Conservation (phyloP, 2,113 vertebrate species). For the Polypterus bichir region DNA sequence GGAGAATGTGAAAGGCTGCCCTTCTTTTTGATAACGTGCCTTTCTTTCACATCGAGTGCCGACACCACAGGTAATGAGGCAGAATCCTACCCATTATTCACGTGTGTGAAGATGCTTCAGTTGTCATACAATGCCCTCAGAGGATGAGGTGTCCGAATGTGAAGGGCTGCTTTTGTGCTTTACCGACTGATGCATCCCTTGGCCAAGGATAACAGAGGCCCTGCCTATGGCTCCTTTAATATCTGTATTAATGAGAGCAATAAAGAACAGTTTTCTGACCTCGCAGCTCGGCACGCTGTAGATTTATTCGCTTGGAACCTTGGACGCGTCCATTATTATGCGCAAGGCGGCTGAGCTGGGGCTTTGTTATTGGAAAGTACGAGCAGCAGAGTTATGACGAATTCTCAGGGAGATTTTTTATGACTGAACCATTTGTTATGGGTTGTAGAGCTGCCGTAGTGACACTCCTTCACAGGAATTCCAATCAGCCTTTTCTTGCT, state of each 20-base stretch:
- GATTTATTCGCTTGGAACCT: slow-evolving; percentile 10
- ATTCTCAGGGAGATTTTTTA: slow-evolving; percentile 53
- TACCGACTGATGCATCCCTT: too few relatives aligned
- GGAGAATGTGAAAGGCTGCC: too few relatives aligned
- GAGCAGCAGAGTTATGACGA: slow-evolving; percentile 42
- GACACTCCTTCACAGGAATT: slow-evolving; percentile 44
- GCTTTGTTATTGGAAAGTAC: slow-evolving; percentile 16
- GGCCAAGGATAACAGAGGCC: too few relatives aligned
- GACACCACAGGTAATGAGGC: too few relatives aligned
- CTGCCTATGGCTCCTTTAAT: not conserved
- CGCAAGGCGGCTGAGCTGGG: slow-evolving; percentile 9
- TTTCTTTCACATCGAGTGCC: too few relatives aligned
- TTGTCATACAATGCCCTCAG: too few relatives aligned
- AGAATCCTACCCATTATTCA: too few relatives aligned
- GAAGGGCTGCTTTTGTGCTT: too few relatives aligned
- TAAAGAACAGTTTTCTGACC: slow-evolving; percentile 10
- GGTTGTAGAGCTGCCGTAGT: slow-evolving; percentile 43
- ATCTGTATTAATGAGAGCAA: slow-evolving; percentile 9
- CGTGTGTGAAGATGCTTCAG: too few relatives aligned
- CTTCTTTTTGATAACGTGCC: too few relatives aligned
- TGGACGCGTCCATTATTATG: slow-evolving; percentile 14
- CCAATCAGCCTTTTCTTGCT: slow-evolving; percentile 39
- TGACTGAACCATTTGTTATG: slow-evolving; percentile 61
- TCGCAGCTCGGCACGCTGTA: not conserved
- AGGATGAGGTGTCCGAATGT: too few relatives aligned